Percentiles rank a stretch among this genome's conserved stretches.
Evolutionary conservation across 92 coral and sea anemone species (phyloP).

Genomic region (Porites evermanni): DNA sequence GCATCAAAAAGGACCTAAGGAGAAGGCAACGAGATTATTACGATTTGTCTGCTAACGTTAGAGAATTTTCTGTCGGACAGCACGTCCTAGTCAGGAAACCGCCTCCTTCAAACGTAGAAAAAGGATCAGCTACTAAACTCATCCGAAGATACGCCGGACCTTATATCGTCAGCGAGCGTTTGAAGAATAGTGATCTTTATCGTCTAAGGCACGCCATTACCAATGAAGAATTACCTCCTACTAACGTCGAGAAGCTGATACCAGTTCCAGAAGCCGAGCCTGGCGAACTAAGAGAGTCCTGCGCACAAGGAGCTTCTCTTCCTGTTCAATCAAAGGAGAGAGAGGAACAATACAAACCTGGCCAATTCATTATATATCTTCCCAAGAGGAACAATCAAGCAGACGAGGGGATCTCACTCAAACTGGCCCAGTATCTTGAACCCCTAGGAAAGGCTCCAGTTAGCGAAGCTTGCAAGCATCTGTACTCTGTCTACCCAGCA

Average conservation of each 20-base stretch:
- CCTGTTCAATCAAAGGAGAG: not conserved
- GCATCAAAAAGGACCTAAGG: slow-evolving; percentile 40
- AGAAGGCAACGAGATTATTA: slow-evolving; percentile 40
- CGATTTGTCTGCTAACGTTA: slow-evolving; percentile 21
- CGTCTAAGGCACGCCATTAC: slow-evolving; percentile 16
- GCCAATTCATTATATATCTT: not conserved
- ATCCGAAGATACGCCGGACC: too few relatives aligned
- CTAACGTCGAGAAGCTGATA: slow-evolving; percentile 47
- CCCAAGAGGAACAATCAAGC: slow-evolving; percentile 9
- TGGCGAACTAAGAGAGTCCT: slow-evolving; percentile 12
- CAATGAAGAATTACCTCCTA: slow-evolving; percentile 33
- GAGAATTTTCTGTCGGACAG: slow-evolving; percentile 21
- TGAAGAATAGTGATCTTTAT: slow-evolving; percentile 34
- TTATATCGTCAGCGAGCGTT: slow-evolving; percentile 19
- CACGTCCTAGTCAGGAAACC: slow-evolving; percentile 49
- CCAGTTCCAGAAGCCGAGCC: slow-evolving; percentile 37
- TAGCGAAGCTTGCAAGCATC: slow-evolving; percentile 29
- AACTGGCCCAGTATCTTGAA: slow-evolving; percentile 19
- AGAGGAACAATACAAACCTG: slow-evolving; percentile 4
- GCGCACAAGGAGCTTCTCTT: not conserved
- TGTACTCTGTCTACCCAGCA: slow-evolving; percentile 25
- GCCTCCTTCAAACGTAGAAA: slow-evolving; percentile 35
- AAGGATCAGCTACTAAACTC: slow-evolving; percentile 43
- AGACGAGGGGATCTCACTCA: slow-evolving; percentile 32
- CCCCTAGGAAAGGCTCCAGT: slow-evolving; percentile 18